Evolutionary conservation across 2,113 vertebrate species (phyloP), one percentile per base, ranked within the genome.

Genomic region (Elephas maximus): DNA sequence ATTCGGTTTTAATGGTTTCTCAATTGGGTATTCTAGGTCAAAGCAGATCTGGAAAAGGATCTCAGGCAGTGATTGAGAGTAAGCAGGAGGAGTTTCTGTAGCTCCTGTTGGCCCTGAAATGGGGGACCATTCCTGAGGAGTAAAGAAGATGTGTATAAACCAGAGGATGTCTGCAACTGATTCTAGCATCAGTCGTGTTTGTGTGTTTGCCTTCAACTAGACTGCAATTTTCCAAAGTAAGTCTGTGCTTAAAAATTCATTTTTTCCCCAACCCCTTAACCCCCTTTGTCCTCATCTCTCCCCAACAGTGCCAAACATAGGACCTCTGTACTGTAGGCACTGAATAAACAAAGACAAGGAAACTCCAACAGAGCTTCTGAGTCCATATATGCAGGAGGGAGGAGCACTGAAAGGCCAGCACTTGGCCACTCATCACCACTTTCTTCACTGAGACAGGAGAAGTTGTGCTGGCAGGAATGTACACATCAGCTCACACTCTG

Each of bases 1-100:
- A 65, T 95, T 85, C 73, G 88, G 14, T 93, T 94, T 91, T 79
- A 91, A 79, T 44, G 80, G n/a, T 26, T 79, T 26, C 7, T 48
- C 21, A 77, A 53, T 69, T 63, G 44, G 60, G 76, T 33, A 26
- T 53, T 65, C 1, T 28, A 53, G 73, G 81, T 11, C 21, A 10
- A 15, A 28, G 20, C 8, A 28, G 33, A 1, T 63, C 69, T 83
- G 77, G 41, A 45, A 91, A 51, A 57, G 44, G 5, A 60, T 30
- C 33, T 63, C 57, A 84, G 21, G 45, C 91, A 74, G n/a, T 45
- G n/a, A 3, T 28, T 26, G 18, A 33, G 63, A 44, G 6, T 3
- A 33, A 17, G 28, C 11, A n/a, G 51, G 41, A 60, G 17, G 37
- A 24, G 30, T 60, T 60, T 51, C 60, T 15, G 5, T 5, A 30